phyloP scores from a whole-genome alignment of 2,797 vertebrate species.

The Anolis apletophallus region DNA sequence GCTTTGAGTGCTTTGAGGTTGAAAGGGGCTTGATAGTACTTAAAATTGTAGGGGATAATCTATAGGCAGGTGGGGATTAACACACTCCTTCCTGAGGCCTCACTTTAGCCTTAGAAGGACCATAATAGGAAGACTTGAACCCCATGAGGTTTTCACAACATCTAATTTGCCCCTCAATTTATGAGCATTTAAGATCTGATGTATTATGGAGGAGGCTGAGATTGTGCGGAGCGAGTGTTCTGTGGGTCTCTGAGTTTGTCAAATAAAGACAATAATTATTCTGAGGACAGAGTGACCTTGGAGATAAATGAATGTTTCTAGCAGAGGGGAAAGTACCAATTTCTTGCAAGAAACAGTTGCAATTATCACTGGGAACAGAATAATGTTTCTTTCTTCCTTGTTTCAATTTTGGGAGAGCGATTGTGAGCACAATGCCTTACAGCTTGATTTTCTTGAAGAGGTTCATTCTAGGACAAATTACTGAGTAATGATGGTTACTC shows the following conservation, averaged over 20 bases:
- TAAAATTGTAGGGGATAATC: neutral
- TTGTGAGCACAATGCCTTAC: neutral
- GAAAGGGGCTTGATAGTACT: neutral
- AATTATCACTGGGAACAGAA: neutral
- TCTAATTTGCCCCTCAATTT: neutral
- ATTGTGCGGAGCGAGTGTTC: neutral
- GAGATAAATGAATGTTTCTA: conserved; percentile 7
- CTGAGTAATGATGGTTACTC: neutral
- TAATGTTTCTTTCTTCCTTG: conserved; percentile 15
- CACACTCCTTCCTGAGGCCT: neutral
- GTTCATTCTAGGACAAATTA: neutral
- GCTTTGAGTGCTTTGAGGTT: too few relatives aligned
- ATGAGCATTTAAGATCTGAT: neutral
- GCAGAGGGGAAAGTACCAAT: neutral
- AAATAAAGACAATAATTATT: neutral
- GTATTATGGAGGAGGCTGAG: neutral
- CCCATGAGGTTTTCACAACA: neutral
- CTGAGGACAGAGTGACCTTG: neutral
- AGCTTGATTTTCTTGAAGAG: neutral
- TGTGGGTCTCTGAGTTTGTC: neutral
- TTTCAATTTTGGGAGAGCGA: neutral
- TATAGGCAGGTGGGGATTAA: neutral
- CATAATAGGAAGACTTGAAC: neutral
- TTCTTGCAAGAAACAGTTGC: neutral
- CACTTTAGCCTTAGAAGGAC: neutral